Evolutionary conservation across 2,797 vertebrate genomes (phyloP), one percentile per base, ranked within the genome.

Genomic region (Spinus pinus): DNA sequence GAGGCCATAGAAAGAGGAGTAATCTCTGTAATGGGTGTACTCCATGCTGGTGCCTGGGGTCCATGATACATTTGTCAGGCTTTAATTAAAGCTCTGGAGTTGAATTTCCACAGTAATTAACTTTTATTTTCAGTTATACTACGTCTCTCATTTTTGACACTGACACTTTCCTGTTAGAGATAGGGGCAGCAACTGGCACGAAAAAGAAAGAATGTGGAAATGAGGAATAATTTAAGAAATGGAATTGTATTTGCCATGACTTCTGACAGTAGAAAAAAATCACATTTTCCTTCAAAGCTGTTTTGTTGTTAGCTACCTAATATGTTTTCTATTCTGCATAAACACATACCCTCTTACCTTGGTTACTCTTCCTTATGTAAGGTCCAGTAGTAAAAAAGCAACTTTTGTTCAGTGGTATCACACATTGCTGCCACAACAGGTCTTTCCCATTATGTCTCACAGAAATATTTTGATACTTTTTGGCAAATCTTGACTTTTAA

Each of bases 21-120:
- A 94, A 97, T 96, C 92, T 97, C 54, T 91, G 61, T 95, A 95
- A 96, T 95, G 90, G 86, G 64, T 93, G 86, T 86, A 54, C 66
- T 96, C 89, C 80, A 53, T 1, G 25, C 90, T 93, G 86, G 83
- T 91, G 90, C 86, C 91, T 94, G 87, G 73, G 91, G 74, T 94
- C 73, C 60, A 37, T 88, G 75, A 89, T 96, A 93, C 83, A 80
- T 91, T 95, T 92, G 90, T 97, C 95, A 97, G 83, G 88, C 92
- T 95, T 95, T 97, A 95, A 97, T 97, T 97, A 97, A 91, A 81
- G 81, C n/a, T 10, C 82, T 42, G 64, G 89, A 92, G 81, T 91
- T 95, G 92, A 80, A 94, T 93, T 96, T 96, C 82, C 87, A 91
- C 90, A 88, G 90, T 96, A 97, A 96, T 97, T 97, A 97, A 93